These are phyloP conservation scores for Mus minutoides DNA, from an alignment of 2,797 vertebrate genomes.

Conservation along the genomic window DNA sequence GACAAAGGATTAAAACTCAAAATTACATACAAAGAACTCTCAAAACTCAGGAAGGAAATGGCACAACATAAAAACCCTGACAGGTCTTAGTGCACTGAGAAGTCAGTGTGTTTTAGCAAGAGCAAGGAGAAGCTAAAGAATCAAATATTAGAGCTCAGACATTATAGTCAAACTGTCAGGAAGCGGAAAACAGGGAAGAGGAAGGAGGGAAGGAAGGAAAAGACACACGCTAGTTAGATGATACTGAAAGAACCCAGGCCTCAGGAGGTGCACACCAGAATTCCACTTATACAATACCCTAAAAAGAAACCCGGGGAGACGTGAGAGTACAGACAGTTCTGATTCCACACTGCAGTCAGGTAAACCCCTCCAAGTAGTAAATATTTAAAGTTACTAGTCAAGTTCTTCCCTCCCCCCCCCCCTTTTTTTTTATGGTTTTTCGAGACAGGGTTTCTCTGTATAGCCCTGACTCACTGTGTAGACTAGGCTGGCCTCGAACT, in stretches of 20 bases:
- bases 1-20: not conserved
- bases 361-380: too few species aligned
- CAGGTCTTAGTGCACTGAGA: not conserved
- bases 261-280: not conserved
- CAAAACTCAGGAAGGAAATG: not conserved
- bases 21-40: not conserved
- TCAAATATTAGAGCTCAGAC: not conserved
- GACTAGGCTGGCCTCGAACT: too few species aligned
- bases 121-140: not conserved
- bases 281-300: not conserved
- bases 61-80: not conserved
- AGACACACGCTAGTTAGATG: not conserved
- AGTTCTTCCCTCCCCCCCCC: too few species aligned
- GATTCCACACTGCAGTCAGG: not conserved
- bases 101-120: not conserved
- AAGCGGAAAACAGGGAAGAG: not conserved
- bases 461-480: too few species aligned
- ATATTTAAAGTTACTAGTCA: not conserved
- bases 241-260: not conserved
- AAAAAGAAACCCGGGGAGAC: not conserved
- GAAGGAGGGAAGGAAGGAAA: not conserved
- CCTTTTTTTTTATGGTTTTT: too few species aligned
- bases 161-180: not conserved
- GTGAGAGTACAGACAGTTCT: not conserved
- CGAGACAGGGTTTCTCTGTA: too few species aligned